phyloP scores from a whole-genome alignment of 2,797 vertebrate genomes.

The Catostomus latipinnis region DNA sequence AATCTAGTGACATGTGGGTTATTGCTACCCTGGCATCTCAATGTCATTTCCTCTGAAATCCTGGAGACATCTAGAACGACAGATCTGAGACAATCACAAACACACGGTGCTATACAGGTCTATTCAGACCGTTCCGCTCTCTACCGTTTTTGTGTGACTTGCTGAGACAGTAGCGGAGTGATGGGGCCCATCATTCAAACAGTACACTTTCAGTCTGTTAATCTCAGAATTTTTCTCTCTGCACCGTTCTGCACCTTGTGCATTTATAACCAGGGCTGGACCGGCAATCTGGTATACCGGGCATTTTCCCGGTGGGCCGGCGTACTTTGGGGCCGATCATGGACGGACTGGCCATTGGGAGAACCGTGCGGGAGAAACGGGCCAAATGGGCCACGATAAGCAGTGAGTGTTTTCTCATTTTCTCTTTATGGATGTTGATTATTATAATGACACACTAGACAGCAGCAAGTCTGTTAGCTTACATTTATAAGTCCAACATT shows the following conservation, averaged over 20 bases:
- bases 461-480: no score
- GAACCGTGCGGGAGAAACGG: no score
- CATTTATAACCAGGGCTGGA: constrained; percentile 41
- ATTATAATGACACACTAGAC: no score
- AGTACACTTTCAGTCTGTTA: constrained; percentile 40
- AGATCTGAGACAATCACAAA: constrained; percentile 48
- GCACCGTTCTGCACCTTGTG: constrained; percentile 30
- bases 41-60: constrained; percentile 63
- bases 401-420: no score
- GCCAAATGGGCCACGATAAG: no score
- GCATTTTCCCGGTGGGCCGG: no score
- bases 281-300: no score
- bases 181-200: constrained; percentile 51
- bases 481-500: no score
- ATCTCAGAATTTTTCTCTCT: constrained; percentile 59
- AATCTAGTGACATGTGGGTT: constrained; percentile 73
- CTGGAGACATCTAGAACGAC: constrained; percentile 41
- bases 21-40: constrained; percentile 64
- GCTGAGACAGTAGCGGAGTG: constrained; percentile 21
- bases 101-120: constrained; percentile 62
- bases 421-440: no score
- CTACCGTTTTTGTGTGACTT: background rate
- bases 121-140: constrained; percentile 58
- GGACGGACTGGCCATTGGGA: no score
- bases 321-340: no score